These are phyloP conservation scores for Aphelinus certus DNA, from an alignment of 1,140 invertebrate species.

Conservation along the genomic window DNA sequence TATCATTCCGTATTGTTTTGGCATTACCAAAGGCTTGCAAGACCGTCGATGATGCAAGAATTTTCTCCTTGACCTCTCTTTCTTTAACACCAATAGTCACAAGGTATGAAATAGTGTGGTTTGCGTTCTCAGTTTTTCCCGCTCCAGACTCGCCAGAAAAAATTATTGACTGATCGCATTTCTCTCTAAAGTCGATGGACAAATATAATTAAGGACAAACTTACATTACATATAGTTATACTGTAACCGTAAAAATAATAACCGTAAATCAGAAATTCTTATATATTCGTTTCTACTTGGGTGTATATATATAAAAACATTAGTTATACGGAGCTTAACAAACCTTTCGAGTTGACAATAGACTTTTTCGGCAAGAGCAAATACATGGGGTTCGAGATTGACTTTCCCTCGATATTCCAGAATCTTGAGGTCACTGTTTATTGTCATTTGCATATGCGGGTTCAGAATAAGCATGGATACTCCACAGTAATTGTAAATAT, in stretches of 20 bases:
- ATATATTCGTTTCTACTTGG: not conserved
- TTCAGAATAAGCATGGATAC: conserved; percentile 98
- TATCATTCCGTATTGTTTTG: conserved; percentile 97
- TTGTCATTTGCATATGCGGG: conserved; percentile 93
- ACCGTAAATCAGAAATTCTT: no score
- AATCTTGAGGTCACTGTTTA: conserved; percentile 94
- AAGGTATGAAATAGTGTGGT: conserved; percentile 97
- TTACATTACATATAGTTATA: no score
- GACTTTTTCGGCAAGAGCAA: conserved; percentile 97
- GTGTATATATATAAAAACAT: not conserved
- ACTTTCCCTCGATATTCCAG: conserved; percentile 94
- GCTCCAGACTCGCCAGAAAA: conserved; percentile 96
- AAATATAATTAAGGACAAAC: no score
- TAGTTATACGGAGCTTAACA: not conserved
- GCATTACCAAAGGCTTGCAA: conserved; percentile 99
- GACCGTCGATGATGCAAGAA: conserved; percentile 96
- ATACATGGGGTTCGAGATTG: conserved; percentile 97
- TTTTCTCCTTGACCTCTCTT: conserved; percentile 95
- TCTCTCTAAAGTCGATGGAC: conserved; percentile 71
- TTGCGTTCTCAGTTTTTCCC: conserved; percentile 98
- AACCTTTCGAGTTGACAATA: conserved; percentile 92
- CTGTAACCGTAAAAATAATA: no score
- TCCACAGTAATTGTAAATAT: conserved; percentile 98
- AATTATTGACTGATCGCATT: conserved; percentile 95
- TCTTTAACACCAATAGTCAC: conserved; percentile 93